phyloP scores from a whole-genome alignment of 2,113 vertebrate genomes.

The Coregonus clupeaformis region DNA sequence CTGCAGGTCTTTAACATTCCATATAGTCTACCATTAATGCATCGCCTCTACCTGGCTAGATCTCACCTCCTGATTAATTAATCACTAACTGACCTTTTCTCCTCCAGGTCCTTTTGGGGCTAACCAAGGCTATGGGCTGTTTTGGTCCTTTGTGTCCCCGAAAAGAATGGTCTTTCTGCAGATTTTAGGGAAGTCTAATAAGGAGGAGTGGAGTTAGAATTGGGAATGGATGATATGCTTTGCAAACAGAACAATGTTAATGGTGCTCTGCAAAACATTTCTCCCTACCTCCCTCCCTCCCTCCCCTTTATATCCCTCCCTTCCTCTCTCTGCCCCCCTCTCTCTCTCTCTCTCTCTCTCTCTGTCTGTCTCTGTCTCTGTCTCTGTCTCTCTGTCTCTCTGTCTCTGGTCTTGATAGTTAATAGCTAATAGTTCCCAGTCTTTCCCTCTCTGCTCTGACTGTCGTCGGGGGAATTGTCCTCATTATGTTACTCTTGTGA shows the following conservation, averaged over 20 bases:
- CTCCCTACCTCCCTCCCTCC: not conserved
- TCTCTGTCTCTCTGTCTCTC: constrained; percentile 9
- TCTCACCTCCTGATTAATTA: constrained; percentile 70
- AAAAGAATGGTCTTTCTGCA: no score
- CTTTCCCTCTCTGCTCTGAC: not conserved
- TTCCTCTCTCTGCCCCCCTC: not conserved
- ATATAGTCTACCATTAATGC: constrained; percentile 59
- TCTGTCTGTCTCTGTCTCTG: not conserved
- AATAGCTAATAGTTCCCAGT: not conserved
- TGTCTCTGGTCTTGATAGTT: not conserved
- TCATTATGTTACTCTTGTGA: constrained; percentile 57
- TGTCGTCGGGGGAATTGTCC: constrained; percentile 44
- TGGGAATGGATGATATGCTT: not conserved
- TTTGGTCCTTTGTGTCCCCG: no score
- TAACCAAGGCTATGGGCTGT: no score
- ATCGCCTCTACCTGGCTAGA: constrained; percentile 40
- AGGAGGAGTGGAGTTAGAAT: not conserved
- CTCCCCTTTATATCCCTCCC: not conserved
- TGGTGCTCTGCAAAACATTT: not conserved
- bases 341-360: no score
- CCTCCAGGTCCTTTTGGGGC: constrained; percentile 6
- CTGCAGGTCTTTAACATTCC: constrained; percentile 68
- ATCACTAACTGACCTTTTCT: constrained; percentile 46
- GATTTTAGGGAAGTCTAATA: no score
- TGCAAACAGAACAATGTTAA: not conserved